phyloP scores from a whole-genome alignment of 53 echinoderm and acorn worm genomes.

The Actinopyga echinites region DNA sequence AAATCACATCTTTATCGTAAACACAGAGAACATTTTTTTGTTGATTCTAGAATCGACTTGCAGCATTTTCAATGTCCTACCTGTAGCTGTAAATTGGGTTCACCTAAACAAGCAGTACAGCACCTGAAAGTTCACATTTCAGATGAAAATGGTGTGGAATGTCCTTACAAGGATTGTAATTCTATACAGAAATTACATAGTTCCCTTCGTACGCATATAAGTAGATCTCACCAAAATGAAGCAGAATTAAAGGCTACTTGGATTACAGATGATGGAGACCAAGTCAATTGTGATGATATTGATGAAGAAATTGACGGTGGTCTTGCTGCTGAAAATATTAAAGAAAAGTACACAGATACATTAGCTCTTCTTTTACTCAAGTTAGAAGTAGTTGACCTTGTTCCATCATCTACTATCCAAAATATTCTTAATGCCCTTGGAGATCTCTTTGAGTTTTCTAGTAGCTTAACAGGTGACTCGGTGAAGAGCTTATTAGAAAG shows the following conservation, averaged over 20 bases:
- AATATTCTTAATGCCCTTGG: not conserved
- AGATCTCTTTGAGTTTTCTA: constrained; percentile 1
- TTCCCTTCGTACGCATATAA: constrained; percentile 3
- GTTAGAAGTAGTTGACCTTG: constrained; percentile 17
- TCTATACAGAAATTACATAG: not conserved
- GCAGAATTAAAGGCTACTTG: not conserved
- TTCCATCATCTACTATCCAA: constrained; percentile 15
- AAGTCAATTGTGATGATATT: not conserved
- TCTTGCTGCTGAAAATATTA: not conserved
- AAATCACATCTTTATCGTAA: constrained; percentile 14
- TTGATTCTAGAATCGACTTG: too few species aligned
- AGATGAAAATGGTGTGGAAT: not conserved
- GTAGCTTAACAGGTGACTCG: not conserved
- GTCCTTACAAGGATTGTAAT: constrained; percentile 19
- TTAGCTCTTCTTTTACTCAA: constrained; percentile 9
- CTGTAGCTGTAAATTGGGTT: too few species aligned
- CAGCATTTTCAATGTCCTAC: too few species aligned
- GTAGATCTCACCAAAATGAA: not conserved
- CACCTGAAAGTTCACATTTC: too few species aligned
- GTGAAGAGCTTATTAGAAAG: not conserved
- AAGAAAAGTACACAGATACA: not conserved
- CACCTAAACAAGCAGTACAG: too few species aligned
- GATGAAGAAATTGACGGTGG: not conserved
- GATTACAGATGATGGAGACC: not conserved
- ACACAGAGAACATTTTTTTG: not conserved